These are phyloP conservation scores for Dicrurus megarhynchus DNA, from an alignment of 2,113 vertebrate species.

Conservation along the genomic window DNA sequence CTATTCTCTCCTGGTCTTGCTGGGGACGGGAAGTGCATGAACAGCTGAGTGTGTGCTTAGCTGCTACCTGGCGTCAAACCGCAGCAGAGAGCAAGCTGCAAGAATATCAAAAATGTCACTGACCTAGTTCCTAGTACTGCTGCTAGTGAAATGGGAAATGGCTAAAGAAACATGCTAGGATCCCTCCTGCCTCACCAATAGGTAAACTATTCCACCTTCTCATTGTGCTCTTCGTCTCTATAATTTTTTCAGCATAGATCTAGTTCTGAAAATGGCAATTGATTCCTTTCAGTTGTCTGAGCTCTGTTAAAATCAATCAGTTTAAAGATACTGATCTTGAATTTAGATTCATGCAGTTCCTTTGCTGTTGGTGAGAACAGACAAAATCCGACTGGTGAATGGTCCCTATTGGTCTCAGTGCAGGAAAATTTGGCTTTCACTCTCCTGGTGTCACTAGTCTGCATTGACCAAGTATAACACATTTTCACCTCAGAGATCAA, in stretches of 20 bases:
- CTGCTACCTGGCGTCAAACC: neutral
- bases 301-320: neutral
- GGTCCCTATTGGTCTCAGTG: neutral
- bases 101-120: neutral
- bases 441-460: neutral
- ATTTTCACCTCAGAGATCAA: neutral
- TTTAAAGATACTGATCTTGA: neutral
- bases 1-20: neutral
- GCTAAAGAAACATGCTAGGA: neutral
- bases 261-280: neutral
- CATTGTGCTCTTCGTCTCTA: neutral
- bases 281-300: neutral
- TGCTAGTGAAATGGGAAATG: neutral
- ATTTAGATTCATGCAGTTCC: neutral
- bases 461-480: neutral
- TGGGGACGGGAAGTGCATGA: neutral
- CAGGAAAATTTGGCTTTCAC: neutral
- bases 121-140: neutral
- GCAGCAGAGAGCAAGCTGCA: neutral
- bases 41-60: neutral
- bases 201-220: neutral
- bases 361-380: neutral
- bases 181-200: neutral
- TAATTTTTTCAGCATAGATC: neutral
- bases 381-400: neutral